Evolutionary conservation across 2,888 invertebrate genomes (phyloP).

Genomic region (Epistrophe eligans): DNA sequence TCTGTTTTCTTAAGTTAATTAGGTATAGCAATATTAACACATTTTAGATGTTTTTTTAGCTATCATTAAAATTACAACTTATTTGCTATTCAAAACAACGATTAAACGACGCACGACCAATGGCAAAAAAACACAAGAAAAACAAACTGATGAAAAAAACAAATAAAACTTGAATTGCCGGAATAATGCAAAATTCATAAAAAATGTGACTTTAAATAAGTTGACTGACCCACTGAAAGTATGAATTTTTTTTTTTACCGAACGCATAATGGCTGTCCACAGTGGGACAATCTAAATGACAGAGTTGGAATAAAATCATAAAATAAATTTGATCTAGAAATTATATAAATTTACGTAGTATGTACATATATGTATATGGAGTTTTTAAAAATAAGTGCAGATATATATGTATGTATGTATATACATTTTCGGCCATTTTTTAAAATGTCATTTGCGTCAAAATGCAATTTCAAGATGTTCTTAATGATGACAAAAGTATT

Average conservation of each 20-base stretch:
- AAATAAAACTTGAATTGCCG: conserved; percentile 36
- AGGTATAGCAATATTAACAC: no score
- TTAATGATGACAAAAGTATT: no score
- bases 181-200: conserved; percentile 15
- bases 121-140: background rate
- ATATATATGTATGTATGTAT: no score
- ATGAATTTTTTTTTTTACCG: conserved; percentile 22
- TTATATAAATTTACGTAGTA: no score
- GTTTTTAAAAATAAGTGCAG: no score
- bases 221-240: conserved; percentile 70
- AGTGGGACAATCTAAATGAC: background rate
- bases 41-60: no score
- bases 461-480: no score
- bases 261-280: background rate
- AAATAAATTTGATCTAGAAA: background rate
- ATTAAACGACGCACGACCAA: background rate
- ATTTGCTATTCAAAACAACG: background rate
- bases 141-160: conserved; percentile 15
- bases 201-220: conserved; percentile 48
- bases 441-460: no score
- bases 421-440: no score
- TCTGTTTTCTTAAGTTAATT: no score
- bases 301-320: background rate
- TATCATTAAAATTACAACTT: background rate
- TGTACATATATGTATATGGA: no score